Evolutionary conservation across 2,888 invertebrate genomes (phyloP), one percentile per base, ranked within the genome.

Genomic region (Cacoxenus indagator): DNA sequence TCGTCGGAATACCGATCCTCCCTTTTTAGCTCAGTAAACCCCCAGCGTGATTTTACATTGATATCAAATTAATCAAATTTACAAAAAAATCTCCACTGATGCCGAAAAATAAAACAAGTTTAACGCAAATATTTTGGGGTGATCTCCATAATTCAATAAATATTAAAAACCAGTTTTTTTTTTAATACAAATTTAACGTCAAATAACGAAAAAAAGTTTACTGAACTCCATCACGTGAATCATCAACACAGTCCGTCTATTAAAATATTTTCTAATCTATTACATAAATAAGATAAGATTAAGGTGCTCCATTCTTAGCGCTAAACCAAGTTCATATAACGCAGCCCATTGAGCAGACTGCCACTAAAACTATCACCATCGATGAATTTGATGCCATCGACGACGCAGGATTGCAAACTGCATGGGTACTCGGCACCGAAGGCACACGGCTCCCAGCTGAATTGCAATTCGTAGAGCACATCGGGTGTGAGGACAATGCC

Each of bases 361-460:
- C 88, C 88, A 57, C 78, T 78, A 31, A 84, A 78, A 37, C 75
- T 77, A 70, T 79, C 78, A 37, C 75, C 74, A 62, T 88, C 87
- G 9, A 76, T 80, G 64, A 87, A 88, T 22, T 79, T 77, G 48
- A 88, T 83, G 5, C 85, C 85, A 61, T 84, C 84, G 4, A 78
- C 84, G 19, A 76, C 67, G 37, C 84, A 78, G 17, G 87, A 87
- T 54, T 84, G 86, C 29, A 88, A 74, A 68, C 86, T 86, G 45
- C 86, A 86, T 1, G 88, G 88, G 75, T 88, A 88, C 68, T 88
- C 88, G 0, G 87, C 86, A 1, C 86, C 87, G 68, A 78, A 86
- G 9, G 85, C 78, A 43, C 78, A 76, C 14, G 75, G 66, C 37
- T 82, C 78, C 88, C 88, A 88, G 55, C 77, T 75, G 2, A 88